A percentile compares a stretch with the other conserved stretches of the same genome.
phyloP scores from a whole-genome alignment of 2,888 invertebrate genomes.

The Ophion obscuratus region DNA sequence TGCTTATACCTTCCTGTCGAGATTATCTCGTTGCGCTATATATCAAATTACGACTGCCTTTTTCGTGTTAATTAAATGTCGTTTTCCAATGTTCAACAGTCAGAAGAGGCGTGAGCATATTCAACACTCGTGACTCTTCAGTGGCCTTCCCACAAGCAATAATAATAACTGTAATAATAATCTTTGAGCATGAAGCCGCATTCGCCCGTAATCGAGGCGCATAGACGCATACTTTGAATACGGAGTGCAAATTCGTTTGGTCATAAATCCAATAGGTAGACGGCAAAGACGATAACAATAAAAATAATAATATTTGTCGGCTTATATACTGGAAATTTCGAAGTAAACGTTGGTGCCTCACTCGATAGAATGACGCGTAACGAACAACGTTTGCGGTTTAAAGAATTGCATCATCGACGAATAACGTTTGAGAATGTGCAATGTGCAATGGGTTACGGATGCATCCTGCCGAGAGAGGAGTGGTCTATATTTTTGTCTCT shows the following conservation, averaged over 20 bases:
- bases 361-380: constrained; percentile 19
- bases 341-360: constrained; percentile 11
- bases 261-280: not conserved
- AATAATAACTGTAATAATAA: constrained; percentile 32
- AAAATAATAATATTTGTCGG: constrained; percentile 11
- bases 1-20: constrained; percentile 32
- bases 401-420: constrained; percentile 59
- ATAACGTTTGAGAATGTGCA: constrained; percentile 51
- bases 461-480: constrained; percentile 59
- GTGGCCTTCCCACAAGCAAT: not conserved
- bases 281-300: constrained; percentile 1
- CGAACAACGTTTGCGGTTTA: constrained; percentile 35
- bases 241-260: constrained; percentile 14
- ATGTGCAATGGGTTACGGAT: constrained; percentile 51
- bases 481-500: constrained; percentile 34
- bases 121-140: constrained; percentile 15
- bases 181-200: constrained; percentile 31
- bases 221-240: constrained; percentile 1
- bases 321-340: constrained; percentile 12
- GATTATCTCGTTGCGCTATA: constrained; percentile 29
- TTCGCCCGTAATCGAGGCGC: constrained; percentile 21
- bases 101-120: not conserved
- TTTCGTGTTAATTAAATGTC: constrained; percentile 38
- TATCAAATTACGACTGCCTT: not conserved
- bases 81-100: constrained; percentile 22